Conservation (phyloP, 2,113 vertebrate genomes). For the Thalassoma bifasciatum region DNA sequence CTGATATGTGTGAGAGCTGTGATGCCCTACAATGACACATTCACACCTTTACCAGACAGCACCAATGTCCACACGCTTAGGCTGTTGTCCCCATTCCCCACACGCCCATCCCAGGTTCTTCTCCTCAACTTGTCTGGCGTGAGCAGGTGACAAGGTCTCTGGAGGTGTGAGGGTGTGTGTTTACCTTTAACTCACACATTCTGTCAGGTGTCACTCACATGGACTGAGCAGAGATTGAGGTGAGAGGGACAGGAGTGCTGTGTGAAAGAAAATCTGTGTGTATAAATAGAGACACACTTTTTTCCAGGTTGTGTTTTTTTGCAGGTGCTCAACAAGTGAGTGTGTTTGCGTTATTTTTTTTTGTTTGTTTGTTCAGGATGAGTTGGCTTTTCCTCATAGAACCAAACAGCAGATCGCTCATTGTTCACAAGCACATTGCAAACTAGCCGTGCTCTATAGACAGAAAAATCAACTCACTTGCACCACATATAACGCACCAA, state of each 20-base stretch:
- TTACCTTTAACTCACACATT: slow-evolving; percentile 56
- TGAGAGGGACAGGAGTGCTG: background rate
- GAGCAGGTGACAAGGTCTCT: slow-evolving; percentile 56
- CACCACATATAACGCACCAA: slow-evolving; percentile 9
- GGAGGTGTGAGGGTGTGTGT: slow-evolving; percentile 42
- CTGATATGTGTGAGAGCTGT: background rate
- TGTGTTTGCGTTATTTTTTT: background rate
- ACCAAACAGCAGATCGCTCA: background rate
- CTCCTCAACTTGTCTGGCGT: slow-evolving; percentile 7
- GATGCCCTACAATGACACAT: slow-evolving; percentile 46
- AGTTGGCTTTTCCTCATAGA: background rate
- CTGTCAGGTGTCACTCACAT: slow-evolving; percentile 57
- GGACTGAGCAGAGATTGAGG: slow-evolving; percentile 6
- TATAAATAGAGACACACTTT: background rate
- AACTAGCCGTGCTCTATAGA: background rate
- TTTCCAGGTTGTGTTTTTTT: background rate
- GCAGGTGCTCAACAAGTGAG: slow-evolving; percentile 13
- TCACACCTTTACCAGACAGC: slow-evolving; percentile 63
- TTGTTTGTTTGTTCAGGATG: background rate
- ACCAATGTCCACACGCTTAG: slow-evolving; percentile 58
- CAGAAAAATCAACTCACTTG: slow-evolving; percentile 11
- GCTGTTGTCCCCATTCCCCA: slow-evolving; percentile 33
- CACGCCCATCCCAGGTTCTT: slow-evolving; percentile 14
- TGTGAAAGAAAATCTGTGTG: background rate
- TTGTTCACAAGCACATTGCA: background rate